These are phyloP conservation scores for Tiaroga cobitis DNA, from an alignment of 2,797 vertebrate genomes.

Conservation along the genomic window DNA sequence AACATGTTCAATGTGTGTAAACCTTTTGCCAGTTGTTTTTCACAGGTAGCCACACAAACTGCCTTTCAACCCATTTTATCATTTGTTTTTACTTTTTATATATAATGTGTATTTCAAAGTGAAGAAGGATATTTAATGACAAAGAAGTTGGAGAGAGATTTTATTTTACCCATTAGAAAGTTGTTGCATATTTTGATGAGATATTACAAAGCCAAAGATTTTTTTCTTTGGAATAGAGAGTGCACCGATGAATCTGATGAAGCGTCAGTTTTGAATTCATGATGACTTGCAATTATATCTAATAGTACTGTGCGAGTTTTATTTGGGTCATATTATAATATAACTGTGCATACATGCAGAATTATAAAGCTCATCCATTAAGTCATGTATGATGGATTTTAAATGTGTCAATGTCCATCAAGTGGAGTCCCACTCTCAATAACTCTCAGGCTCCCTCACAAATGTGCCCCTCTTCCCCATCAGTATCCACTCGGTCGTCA, in stretches of 20 bases:
- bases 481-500: constrained; percentile 73
- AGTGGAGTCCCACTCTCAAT: constrained; percentile 59
- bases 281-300: neutral
- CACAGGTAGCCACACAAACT: too few relatives aligned
- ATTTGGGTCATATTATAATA: neutral
- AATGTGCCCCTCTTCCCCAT: constrained; percentile 58
- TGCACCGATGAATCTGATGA: neutral
- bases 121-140: neutral
- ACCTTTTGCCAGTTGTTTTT: neutral
- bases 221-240: neutral
- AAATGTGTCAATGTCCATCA: constrained; percentile 64
- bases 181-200: neutral
- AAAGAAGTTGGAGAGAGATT: neutral
- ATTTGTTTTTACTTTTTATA: too few relatives aligned
- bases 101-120: neutral
- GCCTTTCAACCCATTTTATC: neutral
- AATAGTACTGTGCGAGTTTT: neutral
- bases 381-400: constrained; percentile 56
- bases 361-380: constrained; percentile 15
- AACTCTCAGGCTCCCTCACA: constrained; percentile 41
- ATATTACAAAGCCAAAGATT: neutral
- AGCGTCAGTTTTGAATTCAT: neutral
- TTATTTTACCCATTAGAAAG: neutral
- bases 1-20: too few relatives aligned
- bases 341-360: neutral